Percentiles rank a stretch among this genome's conserved stretches.
phyloP scores from a whole-genome alignment of 2,113 vertebrate species.

The Spermophilus dauricus region DNA sequence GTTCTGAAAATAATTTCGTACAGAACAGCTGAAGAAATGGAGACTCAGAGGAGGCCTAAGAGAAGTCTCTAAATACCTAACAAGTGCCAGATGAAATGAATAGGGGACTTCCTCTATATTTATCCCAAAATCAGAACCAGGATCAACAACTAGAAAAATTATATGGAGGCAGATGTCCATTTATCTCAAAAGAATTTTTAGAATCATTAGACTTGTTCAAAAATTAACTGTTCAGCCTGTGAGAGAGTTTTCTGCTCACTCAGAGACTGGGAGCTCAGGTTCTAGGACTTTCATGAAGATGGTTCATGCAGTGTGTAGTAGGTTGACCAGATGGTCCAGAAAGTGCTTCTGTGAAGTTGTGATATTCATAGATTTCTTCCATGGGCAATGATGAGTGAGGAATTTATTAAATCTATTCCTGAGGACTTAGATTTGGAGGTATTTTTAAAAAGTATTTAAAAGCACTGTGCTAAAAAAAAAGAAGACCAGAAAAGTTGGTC shows the following conservation, averaged over 20 bases:
- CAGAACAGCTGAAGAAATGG: neutral
- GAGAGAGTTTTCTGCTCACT: neutral
- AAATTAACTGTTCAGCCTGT: neutral
- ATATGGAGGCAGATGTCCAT: neutral
- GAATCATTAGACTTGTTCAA: neutral
- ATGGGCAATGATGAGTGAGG: neutral
- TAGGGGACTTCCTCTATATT: neutral
- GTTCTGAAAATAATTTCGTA: conserved; percentile 12
- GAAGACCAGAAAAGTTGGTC: neutral
- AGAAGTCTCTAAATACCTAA: neutral
- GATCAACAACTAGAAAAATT: neutral
- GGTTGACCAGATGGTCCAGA: neutral
- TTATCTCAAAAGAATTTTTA: conserved; percentile 12
- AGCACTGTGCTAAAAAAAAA: neutral
- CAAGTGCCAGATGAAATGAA: neutral
- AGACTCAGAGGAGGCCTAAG: neutral
- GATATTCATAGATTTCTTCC: neutral
- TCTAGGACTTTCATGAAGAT: neutral
- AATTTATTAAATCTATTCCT: neutral
- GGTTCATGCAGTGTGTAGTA: neutral
- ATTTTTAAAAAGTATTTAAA: neutral
- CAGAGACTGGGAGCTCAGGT: neutral
- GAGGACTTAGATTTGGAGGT: neutral
- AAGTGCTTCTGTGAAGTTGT: neutral
- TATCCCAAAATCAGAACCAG: neutral